A percentile compares a stretch with the other conserved stretches of the same genome.
phyloP scores from a whole-genome alignment of 2,888 invertebrate genomes.

The Apantesis nais region DNA sequence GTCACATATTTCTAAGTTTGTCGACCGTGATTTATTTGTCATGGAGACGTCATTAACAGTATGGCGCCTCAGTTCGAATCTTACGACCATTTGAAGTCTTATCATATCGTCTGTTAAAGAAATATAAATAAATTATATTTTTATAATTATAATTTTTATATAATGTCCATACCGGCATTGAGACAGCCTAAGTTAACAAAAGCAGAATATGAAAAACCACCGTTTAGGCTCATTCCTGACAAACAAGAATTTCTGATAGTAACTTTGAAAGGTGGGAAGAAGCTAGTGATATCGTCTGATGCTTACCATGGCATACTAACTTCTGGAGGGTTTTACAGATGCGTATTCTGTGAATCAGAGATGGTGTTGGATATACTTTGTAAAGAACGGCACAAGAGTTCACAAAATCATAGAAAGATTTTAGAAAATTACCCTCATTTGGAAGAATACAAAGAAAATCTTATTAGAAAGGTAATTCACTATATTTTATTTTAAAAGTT shows the following conservation, averaged over 20 bases:
- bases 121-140: neutral
- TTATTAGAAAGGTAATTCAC: constrained; percentile 62
- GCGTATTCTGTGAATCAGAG: constrained; percentile 61
- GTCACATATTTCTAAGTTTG: too few relatives aligned
- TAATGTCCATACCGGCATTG: constrained; percentile 56
- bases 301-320: constrained; percentile 67
- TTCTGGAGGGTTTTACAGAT: constrained; percentile 56
- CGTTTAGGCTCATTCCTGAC: constrained; percentile 19
- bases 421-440: constrained; percentile 58
- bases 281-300: constrained; percentile 66
- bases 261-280: constrained; percentile 59
- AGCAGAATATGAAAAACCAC: constrained; percentile 16
- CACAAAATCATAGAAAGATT: constrained; percentile 51
- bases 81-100: neutral
- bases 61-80: constrained; percentile 2
- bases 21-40: neutral
- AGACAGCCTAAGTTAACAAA: constrained; percentile 55
- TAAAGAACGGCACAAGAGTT: constrained; percentile 61
- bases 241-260: constrained; percentile 59
- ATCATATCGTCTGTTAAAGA: neutral
- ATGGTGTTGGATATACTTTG: constrained; percentile 48
- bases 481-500: neutral
- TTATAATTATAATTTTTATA: neutral
- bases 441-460: constrained; percentile 60
- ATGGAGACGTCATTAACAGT: neutral